These are phyloP conservation scores for Oncorhynchus kisutch DNA, from an alignment of 2,113 vertebrate genomes.

Conservation along the genomic window DNA sequence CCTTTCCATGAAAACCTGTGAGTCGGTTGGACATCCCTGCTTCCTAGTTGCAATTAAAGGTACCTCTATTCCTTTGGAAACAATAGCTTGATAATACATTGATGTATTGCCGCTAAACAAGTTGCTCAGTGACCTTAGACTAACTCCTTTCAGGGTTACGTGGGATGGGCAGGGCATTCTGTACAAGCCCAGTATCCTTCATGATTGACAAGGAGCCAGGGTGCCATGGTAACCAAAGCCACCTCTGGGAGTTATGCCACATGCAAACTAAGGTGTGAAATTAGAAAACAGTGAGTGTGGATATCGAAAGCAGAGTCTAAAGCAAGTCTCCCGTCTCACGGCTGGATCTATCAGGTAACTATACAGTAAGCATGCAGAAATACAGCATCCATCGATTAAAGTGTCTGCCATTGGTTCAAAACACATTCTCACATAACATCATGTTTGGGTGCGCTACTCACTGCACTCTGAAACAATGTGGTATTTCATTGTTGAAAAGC, in stretches of 20 bases:
- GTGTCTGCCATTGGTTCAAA: neutral
- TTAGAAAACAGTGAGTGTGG: neutral
- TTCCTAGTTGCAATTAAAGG: conserved; percentile 55
- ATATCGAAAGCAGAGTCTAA: neutral
- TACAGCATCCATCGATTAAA: too few species aligned
- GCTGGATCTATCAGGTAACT: too few species aligned
- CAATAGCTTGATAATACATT: conserved; percentile 53
- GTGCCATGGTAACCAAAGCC: conserved; percentile 21
- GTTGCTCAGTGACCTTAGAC: conserved; percentile 59
- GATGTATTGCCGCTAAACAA: conserved; percentile 42
- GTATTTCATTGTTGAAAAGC: neutral
- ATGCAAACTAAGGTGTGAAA: neutral
- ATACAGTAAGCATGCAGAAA: too few species aligned
- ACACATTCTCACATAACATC: too few species aligned
- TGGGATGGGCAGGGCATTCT: conserved; percentile 13
- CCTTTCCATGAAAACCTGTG: neutral
- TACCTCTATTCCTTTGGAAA: conserved; percentile 55
- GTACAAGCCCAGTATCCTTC: conserved; percentile 15
- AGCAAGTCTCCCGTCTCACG: neutral
- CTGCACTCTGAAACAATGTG: neutral
- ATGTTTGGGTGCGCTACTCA: neutral
- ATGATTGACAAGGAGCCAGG: conserved; percentile 33
- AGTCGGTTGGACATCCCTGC: neutral
- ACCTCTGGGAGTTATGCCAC: neutral
- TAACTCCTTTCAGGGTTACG: conserved; percentile 33